Percentiles rank a stretch among this genome's conserved stretches.
phyloP scores from a whole-genome alignment of 2,888 invertebrate genomes.

The Drosophila nr. perissopoda region DNA sequence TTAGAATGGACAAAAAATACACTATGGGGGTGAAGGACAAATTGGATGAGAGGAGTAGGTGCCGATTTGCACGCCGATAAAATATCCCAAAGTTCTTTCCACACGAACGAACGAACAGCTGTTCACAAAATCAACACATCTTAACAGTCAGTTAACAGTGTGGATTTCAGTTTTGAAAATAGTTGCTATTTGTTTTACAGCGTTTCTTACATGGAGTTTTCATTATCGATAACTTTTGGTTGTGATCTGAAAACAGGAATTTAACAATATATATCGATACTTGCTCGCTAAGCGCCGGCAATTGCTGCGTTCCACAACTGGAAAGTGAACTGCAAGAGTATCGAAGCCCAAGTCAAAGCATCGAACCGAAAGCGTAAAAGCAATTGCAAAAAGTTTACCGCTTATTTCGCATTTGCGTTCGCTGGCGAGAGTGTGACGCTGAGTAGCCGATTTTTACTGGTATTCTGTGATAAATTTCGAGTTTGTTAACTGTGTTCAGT shows the following conservation, averaged over 20 bases:
- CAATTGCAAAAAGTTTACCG: slow-evolving; percentile 65
- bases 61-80: neutral
- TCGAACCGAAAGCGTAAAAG: slow-evolving; percentile 58
- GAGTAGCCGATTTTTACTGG: slow-evolving; percentile 10
- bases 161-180: neutral
- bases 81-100: neutral
- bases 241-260: neutral
- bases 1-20: neutral
- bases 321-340: slow-evolving; percentile 33
- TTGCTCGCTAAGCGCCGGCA: slow-evolving; percentile 20
- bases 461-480: slow-evolving; percentile 6
- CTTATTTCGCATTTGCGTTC: slow-evolving; percentile 73
- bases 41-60: neutral
- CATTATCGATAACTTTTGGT: neutral
- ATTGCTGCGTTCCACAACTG: slow-evolving; percentile 45
- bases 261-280: slow-evolving; percentile 22
- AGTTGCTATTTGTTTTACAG: neutral
- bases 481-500: slow-evolving; percentile 25
- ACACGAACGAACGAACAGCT: neutral
- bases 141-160: neutral
- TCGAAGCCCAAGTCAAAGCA: slow-evolving; percentile 33
- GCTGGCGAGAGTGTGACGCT: slow-evolving; percentile 42
- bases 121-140: neutral
- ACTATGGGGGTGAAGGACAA: neutral
- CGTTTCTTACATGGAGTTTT: neutral